A percentile compares a stretch with the other conserved stretches of the same genome.
These are phyloP conservation scores for Pocillopora grandis DNA, from an alignment of 92 coral and sea anemone species.

Conservation along the genomic window DNA sequence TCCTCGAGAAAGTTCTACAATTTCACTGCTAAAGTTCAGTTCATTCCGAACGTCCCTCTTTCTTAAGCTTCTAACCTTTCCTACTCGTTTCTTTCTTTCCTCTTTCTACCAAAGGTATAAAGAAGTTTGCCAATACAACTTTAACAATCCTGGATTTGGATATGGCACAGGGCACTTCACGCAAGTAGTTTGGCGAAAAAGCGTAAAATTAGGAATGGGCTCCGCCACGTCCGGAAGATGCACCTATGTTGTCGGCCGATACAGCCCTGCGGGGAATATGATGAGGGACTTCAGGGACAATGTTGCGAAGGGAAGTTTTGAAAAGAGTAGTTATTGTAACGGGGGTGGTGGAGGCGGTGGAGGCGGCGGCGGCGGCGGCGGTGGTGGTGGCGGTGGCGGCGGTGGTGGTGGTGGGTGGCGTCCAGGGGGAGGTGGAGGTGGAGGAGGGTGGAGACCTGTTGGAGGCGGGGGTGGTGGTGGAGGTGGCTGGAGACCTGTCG, in stretches of 20 bases:
- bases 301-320: conserved; percentile 68
- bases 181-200: conserved; percentile 58
- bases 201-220: conserved; percentile 53
- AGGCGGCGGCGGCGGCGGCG: not conserved
- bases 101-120: conserved; percentile 35
- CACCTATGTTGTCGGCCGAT: conserved; percentile 54
- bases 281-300: conserved; percentile 48
- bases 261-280: conserved; percentile 49
- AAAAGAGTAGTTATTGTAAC: conserved; percentile 32
- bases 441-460: conserved; percentile 9
- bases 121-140: conserved; percentile 51
- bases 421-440: conserved; percentile 9
- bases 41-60: not conserved
- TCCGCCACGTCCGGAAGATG: conserved; percentile 33
- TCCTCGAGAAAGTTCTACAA: too few relatives aligned
- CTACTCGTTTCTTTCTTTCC: not conserved
- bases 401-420: not conserved
- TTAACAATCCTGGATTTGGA: conserved; percentile 34
- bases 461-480: conserved; percentile 22
- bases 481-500: conserved; percentile 15
- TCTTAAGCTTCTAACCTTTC: not conserved
- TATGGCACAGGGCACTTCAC: conserved; percentile 56
- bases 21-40: not conserved
- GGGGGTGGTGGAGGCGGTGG: conserved; percentile 15
- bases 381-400: conserved; percentile 4